Evolutionary conservation across 53 echinoderm and acorn worm genomes (phyloP).

Genomic region (Holothuria leucospilota): DNA sequence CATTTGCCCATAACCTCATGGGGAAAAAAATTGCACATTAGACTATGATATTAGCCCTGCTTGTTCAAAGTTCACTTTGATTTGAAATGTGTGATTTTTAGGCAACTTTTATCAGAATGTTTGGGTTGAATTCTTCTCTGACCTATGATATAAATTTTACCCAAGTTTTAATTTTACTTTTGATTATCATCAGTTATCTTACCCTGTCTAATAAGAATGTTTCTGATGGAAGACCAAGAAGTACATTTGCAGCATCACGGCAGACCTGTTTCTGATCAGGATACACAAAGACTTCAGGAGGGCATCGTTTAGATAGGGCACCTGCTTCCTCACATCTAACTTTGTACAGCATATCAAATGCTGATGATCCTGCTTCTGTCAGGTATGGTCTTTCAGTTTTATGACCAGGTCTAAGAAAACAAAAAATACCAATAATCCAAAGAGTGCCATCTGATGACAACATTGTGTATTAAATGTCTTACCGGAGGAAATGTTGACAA

Average conservation of each 20-base stretch:
- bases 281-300: slow-evolving; percentile 26
- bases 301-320: slow-evolving; percentile 56
- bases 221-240: slow-evolving; percentile 77
- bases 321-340: slow-evolving; percentile 74
- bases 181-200: neutral
- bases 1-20: too few relatives aligned
- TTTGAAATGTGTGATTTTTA: too few relatives aligned
- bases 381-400: slow-evolving; percentile 83
- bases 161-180: too few relatives aligned
- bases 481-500: too few relatives aligned
- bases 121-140: too few relatives aligned
- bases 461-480: neutral
- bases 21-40: too few relatives aligned
- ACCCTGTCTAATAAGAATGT: slow-evolving; percentile 74
- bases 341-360: slow-evolving; percentile 75
- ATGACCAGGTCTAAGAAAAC: slow-evolving; percentile 25
- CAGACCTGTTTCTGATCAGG: slow-evolving; percentile 65
- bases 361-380: slow-evolving; percentile 78
- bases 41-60: too few relatives aligned
- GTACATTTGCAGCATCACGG: slow-evolving; percentile 64
- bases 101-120: too few relatives aligned
- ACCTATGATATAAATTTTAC: too few relatives aligned
- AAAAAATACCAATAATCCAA: neutral
- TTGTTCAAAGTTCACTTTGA: too few relatives aligned
- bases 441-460: too few relatives aligned